phyloP scores from a whole-genome alignment of 2,113 vertebrate genomes.

The Hippoglossus stenolepis region DNA sequence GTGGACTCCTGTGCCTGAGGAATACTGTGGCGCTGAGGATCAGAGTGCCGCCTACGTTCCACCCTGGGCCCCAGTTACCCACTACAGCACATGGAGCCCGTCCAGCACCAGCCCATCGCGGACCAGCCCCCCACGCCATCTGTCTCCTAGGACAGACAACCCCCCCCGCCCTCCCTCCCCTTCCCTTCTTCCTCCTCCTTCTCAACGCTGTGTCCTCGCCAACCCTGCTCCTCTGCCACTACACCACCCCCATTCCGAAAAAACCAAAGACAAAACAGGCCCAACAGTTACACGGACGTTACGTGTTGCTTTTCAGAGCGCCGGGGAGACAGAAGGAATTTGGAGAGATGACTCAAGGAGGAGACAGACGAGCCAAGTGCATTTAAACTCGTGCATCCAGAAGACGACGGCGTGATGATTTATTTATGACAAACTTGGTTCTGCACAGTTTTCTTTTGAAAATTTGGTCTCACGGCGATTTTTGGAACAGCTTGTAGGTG shows the following conservation, averaged over 20 bases:
- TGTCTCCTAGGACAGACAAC: constrained; percentile 82
- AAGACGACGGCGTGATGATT: constrained; percentile 34
- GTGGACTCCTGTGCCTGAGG: constrained; percentile 83
- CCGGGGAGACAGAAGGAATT: constrained; percentile 69
- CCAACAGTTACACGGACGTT: constrained; percentile 62
- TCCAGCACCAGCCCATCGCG: constrained; percentile 81
- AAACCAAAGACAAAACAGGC: constrained; percentile 51
- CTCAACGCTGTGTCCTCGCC: constrained; percentile 67
- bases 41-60: constrained; percentile 83
- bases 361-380: constrained; percentile 54
- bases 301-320: constrained; percentile 71
- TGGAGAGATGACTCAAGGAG: constrained; percentile 68
- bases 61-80: constrained; percentile 80
- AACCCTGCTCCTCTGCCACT: constrained; percentile 61
- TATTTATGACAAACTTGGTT: constrained; percentile 46
- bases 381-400: constrained; percentile 48
- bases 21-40: constrained; percentile 79
- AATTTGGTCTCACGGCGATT: constrained; percentile 22
- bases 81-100: constrained; percentile 80
- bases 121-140: constrained; percentile 79
- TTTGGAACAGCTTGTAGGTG: constrained; percentile 23
- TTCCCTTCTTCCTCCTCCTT: constrained; percentile 39
- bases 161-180: constrained; percentile 44
- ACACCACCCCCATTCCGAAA: constrained; percentile 67
- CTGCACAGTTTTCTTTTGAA: constrained; percentile 19